Evolutionary conservation across 2,797 vertebrate species (phyloP), one percentile per base, ranked within the genome.

Genomic region (Knipowitschia caucasica): DNA sequence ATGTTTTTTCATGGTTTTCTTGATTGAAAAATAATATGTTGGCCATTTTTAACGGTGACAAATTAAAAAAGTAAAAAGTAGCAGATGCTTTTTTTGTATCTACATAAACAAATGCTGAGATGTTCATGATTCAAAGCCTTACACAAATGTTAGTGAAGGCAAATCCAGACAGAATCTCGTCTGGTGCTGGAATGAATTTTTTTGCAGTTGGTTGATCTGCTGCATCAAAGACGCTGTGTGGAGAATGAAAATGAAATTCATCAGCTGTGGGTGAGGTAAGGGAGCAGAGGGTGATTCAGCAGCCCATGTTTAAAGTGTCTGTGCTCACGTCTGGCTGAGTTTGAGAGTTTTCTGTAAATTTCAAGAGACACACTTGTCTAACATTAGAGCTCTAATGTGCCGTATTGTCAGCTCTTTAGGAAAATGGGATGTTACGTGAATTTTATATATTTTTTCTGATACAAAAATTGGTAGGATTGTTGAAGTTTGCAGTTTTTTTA

Each of bases 161-260:
- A 24, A 14, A n/a, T 14, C n/a, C 20, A 12, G 20, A 24, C 14
- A 24, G 20, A 23, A 43, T 25, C 23, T 25, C 6, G 12, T 43
- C 21, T 24, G 21, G 21, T 24, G 40, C 23, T 11, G 11, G 38
- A 20, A 40, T 40, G 18, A 20, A 23, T 43, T 43, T n/a, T n/a
- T n/a, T 43, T 43, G 40, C 40, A 43, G 40, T 24, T n/a, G 21
- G 40, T 24, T 24, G 39, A 39, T 39, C 38, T 39, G 18, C 38
- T 40, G 38, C 38, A 21, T 40, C 38, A 40, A 21, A 40, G 38
- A 21, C 38, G 21, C 3, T 40, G 18, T 40, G 38, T 21, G 38
- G 38, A 21, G 38, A 43, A 43, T 24, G 21, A 7, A 17, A 24
- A 25, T 24, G 9, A 23, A 25, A 12, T 10, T 40, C 18, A 21